Evolutionary conservation across 2,888 invertebrate species (phyloP), one percentile per base, ranked within the genome.

Genomic region (Volucella inanis): DNA sequence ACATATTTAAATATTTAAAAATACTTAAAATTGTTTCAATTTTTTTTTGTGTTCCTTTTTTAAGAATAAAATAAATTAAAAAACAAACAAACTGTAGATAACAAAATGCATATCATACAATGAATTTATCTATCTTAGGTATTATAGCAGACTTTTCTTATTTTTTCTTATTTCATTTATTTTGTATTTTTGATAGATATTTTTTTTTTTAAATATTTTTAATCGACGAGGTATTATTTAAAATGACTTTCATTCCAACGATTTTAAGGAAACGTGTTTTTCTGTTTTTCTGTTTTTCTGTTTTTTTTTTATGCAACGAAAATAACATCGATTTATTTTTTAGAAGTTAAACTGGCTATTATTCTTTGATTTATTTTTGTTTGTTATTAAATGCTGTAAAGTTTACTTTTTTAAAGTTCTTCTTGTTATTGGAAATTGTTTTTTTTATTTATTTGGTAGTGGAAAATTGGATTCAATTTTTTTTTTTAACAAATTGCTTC

Each of bases 51-150:
- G 31, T 47, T 31, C 15, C 41, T 18, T 31, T 22, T 47, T n/a
- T 54, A 54, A 52, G 52, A 59, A 50, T 57, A 74, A 75, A 79
- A 75, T 84, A 79, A 79, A 49, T 79, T 65, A 85, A 80, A n/a
- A 43, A 79, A 72, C 65, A 80, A 80, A 65, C 55, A 57, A 71
- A 64, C 75, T 71, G 57, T 10, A 52, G 61, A 67, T 41, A 12
- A n/a, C n/a, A 38, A 31, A 18, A 10, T 39, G 62, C 47, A 31
- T 39, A 14, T 64, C 67, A 22, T 45, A 45, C 77, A 68, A 62
- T 31, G 59, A 65, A 71, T 80, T 82, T 84, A 76, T 75, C 70
- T 85, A 76, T 67, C 84, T 85, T 85, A 85, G 71, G 70, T 80
- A 61, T 71, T 76, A 80, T 62, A 80, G 84, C 84, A 85, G 84